Conservation (phyloP, 2,888 invertebrate genomes). For the Busseola fusca region DNA sequence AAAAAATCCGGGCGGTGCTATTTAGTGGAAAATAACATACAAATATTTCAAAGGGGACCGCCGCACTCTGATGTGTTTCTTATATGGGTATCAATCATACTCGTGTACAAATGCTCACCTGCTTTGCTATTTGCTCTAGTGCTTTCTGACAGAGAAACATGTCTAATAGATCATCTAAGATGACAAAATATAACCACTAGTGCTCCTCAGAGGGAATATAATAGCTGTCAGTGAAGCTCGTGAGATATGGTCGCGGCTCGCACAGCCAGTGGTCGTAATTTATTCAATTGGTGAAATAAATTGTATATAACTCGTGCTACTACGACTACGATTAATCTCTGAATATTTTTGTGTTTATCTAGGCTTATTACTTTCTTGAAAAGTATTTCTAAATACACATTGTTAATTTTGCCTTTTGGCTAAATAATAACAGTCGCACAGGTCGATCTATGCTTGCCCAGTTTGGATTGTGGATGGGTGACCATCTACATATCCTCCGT, state of each 20-base stretch:
- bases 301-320: slow-evolving; percentile 54
- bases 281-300: slow-evolving; percentile 62
- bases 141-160: slow-evolving; percentile 15
- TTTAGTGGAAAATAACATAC: background rate
- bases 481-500: background rate
- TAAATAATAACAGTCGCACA: background rate
- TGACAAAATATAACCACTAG: slow-evolving; percentile 34
- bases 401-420: background rate
- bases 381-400: background rate
- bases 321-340: slow-evolving; percentile 26
- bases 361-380: background rate
- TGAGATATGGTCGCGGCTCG: slow-evolving; percentile 56
- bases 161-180: slow-evolving; percentile 18
- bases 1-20: background rate
- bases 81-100: slow-evolving; percentile 18
- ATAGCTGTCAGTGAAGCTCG: slow-evolving; percentile 34
- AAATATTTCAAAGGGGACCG: slow-evolving; percentile 9
- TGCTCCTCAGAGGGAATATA: slow-evolving; percentile 33
- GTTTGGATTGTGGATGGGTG: background rate
- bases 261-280: slow-evolving; percentile 56
- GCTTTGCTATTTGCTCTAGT: slow-evolving; percentile 21
- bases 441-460: background rate
- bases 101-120: slow-evolving; percentile 18
- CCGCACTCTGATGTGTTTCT: background rate
- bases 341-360: background rate